Percentiles rank a stretch among this genome's conserved stretches.
Conservation (phyloP, 2,113 vertebrate genomes). For the Bos javanicus region DNA sequence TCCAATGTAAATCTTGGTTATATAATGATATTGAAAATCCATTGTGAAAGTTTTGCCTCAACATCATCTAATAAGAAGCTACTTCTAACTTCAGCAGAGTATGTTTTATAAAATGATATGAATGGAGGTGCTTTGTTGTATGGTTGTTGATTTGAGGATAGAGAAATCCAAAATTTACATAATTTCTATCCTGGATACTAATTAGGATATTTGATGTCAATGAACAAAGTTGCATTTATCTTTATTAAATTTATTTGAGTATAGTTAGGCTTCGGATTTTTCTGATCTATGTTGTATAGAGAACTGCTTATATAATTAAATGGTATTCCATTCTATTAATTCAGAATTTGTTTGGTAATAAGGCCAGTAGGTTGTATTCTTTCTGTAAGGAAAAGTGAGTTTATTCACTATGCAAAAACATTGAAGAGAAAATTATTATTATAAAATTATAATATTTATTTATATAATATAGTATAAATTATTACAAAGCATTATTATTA, state of each 20-base stretch:
- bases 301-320: conserved; percentile 36
- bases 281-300: background rate
- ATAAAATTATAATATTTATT: background rate
- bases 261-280: conserved; percentile 12
- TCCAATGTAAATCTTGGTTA: background rate
- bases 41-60: conserved; percentile 4
- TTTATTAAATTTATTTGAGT: conserved; percentile 40
- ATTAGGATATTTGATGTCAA: background rate
- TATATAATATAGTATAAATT: background rate
- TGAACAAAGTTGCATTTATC: background rate
- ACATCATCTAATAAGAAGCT: conserved; percentile 9
- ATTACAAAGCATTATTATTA: background rate
- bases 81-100: background rate
- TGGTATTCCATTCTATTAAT: background rate
- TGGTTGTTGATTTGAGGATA: background rate
- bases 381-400: background rate
- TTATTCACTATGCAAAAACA: background rate
- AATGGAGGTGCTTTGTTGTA: background rate
- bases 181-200: conserved; percentile 42
- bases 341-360: conserved; percentile 1
- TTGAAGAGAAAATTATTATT: conserved; percentile 16
- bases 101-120: background rate
- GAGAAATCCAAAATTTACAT: background rate
- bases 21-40: background rate
- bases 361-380: background rate